Evolutionary conservation across 2,797 vertebrate genomes (phyloP).

Genomic region (Notolepis coatsorum): DNA sequence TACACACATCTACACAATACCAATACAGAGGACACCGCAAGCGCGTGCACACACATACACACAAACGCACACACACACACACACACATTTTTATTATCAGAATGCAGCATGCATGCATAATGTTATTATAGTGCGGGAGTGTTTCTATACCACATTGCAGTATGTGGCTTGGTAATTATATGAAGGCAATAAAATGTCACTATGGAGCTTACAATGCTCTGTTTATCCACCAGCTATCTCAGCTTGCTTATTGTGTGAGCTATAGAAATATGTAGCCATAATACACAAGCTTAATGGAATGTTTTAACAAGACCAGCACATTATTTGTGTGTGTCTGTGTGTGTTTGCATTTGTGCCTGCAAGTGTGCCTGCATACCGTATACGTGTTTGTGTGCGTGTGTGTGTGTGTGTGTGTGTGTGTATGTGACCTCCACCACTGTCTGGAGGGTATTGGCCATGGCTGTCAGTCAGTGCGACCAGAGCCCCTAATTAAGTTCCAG

Average conservation of each 20-base stretch:
- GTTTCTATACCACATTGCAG: constrained; percentile 21
- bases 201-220: constrained; percentile 30
- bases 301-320: constrained; percentile 5
- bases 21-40: background rate
- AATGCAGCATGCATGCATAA: constrained; percentile 40
- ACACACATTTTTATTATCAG: constrained; percentile 26
- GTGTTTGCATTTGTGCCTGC: too few relatives aligned
- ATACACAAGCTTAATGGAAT: constrained; percentile 35
- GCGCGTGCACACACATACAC: background rate
- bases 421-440: constrained; percentile 76
- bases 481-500: constrained; percentile 81
- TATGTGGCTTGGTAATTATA: constrained; percentile 42
- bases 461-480: constrained; percentile 72
- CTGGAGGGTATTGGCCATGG: constrained; percentile 71
- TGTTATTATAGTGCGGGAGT: constrained; percentile 20
- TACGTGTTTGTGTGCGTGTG: background rate
- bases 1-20: constrained; percentile 20
- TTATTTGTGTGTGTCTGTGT: constrained; percentile 23
- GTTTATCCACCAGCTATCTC: constrained; percentile 44
- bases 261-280: constrained; percentile 31
- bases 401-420: constrained; percentile 44
- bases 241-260: constrained; percentile 23
- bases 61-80: background rate
- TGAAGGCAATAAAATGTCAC: constrained; percentile 32
- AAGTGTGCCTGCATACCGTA: background rate